A percentile compares a stretch with the other conserved stretches of the same genome.
Conservation (phyloP, 2,888 invertebrate genomes). For the Drosophila flavopinicola region DNA sequence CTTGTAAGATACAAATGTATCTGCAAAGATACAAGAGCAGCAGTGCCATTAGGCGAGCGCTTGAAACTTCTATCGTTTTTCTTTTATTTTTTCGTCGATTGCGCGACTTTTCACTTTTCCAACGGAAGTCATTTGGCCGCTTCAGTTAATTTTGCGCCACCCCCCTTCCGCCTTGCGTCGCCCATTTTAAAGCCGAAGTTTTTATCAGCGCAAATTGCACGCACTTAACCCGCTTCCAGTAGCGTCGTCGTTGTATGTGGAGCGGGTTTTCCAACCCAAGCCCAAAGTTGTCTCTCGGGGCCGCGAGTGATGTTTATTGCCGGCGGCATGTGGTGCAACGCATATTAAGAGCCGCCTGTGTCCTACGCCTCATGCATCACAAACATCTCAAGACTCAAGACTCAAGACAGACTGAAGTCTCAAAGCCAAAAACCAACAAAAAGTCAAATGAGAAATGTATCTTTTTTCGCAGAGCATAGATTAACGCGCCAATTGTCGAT, state of each 20-base stretch:
- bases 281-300: slow-evolving; percentile 16
- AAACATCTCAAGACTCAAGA: slow-evolving; percentile 35
- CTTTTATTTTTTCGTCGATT: slow-evolving; percentile 29
- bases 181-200: slow-evolving; percentile 25
- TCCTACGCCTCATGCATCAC: slow-evolving; percentile 66
- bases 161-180: background rate
- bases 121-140: slow-evolving; percentile 70
- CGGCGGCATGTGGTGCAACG: slow-evolving; percentile 52
- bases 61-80: slow-evolving; percentile 25
- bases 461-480: slow-evolving; percentile 45
- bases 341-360: slow-evolving; percentile 56
- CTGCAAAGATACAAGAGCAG: slow-evolving; percentile 50
- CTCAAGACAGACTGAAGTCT: no score
- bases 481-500: slow-evolving; percentile 77
- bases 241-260: slow-evolving; percentile 46
- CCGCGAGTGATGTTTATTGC: slow-evolving; percentile 53
- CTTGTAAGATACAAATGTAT: slow-evolving; percentile 75
- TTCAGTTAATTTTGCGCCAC: slow-evolving; percentile 45
- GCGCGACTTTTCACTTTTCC: slow-evolving; percentile 70
- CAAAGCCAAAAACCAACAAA: background rate
- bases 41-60: slow-evolving; percentile 61
- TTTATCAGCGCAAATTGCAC: slow-evolving; percentile 78
- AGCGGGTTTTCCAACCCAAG: slow-evolving; percentile 61
- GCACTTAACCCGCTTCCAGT: slow-evolving; percentile 80
- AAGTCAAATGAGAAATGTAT: slow-evolving; percentile 6